phyloP scores from a whole-genome alignment of 2,888 invertebrate genomes.

The Euzetes globulus region DNA sequence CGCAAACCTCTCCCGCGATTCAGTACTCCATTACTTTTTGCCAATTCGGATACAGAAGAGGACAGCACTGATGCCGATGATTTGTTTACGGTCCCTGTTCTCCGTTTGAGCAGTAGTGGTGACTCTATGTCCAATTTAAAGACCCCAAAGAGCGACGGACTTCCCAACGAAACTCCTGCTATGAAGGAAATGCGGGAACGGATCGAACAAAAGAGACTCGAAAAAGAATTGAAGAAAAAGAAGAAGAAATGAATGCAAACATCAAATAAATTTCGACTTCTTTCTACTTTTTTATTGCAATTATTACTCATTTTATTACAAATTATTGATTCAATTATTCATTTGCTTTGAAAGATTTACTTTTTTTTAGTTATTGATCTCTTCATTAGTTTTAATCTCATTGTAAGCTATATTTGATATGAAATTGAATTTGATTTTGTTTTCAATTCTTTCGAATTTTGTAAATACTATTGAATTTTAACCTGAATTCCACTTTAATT shows the following conservation, averaged over 20 bases:
- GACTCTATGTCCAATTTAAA: neutral
- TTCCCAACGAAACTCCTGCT: neutral
- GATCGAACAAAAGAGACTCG: slow-evolving; percentile 12
- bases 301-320: too few relatives aligned
- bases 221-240: neutral
- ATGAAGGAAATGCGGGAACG: slow-evolving; percentile 21
- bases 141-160: neutral
- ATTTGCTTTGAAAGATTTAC: too few relatives aligned
- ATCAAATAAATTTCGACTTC: too few relatives aligned
- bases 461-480: too few relatives aligned
- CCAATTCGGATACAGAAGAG: neutral
- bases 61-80: neutral
- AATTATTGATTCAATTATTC: too few relatives aligned
- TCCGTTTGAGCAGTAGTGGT: neutral
- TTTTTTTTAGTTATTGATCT: too few relatives aligned
- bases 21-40: neutral
- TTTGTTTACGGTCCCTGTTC: neutral
- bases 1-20: neutral
- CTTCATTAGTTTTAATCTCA: too few relatives aligned
- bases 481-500: too few relatives aligned
- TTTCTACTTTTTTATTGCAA: too few relatives aligned
- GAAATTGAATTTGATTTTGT: too few relatives aligned
- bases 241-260: neutral
- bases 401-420: too few relatives aligned
- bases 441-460: too few relatives aligned